A percentile compares a stretch with the other conserved stretches of the same genome.
Evolutionary conservation across 2,113 vertebrate genomes (phyloP).

Genomic region (Isurus oxyrinchus): DNA sequence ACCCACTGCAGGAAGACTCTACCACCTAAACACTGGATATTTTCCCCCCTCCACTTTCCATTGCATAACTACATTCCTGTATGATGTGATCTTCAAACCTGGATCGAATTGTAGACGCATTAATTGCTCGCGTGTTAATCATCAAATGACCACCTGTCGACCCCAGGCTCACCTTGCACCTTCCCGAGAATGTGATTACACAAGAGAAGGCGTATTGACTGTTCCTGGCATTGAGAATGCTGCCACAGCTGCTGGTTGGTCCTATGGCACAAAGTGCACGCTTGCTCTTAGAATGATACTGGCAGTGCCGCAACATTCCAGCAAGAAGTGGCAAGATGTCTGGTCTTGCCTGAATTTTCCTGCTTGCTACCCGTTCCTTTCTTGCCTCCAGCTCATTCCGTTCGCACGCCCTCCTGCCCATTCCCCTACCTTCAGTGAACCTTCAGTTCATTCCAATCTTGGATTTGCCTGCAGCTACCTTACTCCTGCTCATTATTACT

Average conservation of each 20-base stretch:
- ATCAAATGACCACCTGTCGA: not conserved
- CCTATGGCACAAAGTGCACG: not conserved
- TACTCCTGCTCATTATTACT: not conserved
- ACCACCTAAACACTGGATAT: not conserved
- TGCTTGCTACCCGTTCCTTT: not conserved
- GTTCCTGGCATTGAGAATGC: not conserved
- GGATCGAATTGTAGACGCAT: not conserved
- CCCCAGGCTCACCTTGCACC: not conserved
- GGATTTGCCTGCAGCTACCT: no score
- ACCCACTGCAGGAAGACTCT: not conserved
- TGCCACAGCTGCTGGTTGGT: not conserved
- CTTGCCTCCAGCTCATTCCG: not conserved
- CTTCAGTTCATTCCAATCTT: not conserved
- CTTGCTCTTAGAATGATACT: not conserved
- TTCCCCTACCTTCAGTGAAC: not conserved
- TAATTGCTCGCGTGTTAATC: not conserved
- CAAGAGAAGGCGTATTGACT: not conserved
- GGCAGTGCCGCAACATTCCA: not conserved
- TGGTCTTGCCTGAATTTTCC: not conserved
- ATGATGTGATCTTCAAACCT: not conserved
- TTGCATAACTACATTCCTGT: not conserved
- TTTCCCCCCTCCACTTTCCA: not conserved
- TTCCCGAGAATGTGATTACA: not conserved
- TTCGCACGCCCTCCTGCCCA: not conserved
- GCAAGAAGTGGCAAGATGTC: not conserved